Conservation (phyloP, 1,140 invertebrate genomes). For the Brachionus calyciflorus region DNA sequence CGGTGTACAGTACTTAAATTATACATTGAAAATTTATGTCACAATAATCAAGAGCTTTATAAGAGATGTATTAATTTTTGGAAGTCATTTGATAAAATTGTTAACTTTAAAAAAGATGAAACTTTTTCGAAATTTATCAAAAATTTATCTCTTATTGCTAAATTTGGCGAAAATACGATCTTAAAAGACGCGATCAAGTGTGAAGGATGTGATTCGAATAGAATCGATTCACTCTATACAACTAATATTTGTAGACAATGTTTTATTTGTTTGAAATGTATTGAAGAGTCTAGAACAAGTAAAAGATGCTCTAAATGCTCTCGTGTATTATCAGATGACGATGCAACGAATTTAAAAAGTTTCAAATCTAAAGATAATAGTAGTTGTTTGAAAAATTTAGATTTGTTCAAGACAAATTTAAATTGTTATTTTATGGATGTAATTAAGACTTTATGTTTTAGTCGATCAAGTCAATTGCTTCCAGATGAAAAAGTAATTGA, state of each 20-base stretch:
- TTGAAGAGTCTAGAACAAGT: background rate
- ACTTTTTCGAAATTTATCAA: background rate
- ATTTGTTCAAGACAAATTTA: background rate
- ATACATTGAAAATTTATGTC: constrained; percentile 25
- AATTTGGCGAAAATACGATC: background rate
- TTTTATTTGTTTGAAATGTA: background rate
- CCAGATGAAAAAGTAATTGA: constrained; percentile 18
- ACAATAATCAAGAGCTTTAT: background rate
- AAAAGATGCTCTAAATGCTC: background rate
- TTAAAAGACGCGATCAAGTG: background rate
- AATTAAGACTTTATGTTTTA: constrained; percentile 16
- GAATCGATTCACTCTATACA: background rate
- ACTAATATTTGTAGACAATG: background rate
- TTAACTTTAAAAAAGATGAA: background rate
- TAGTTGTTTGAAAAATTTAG: background rate
- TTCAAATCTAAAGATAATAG: background rate
- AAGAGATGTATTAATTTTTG: background rate
- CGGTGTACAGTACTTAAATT: background rate
- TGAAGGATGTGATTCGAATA: background rate
- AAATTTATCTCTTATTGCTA: background rate
- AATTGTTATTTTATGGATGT: constrained; percentile 17
- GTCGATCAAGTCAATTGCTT: background rate
- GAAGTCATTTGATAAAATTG: background rate
- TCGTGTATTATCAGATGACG: background rate
- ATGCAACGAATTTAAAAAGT: background rate